Conservation (phyloP, 2,797 vertebrate genomes). For the Hydrolagus colliei region DNA sequence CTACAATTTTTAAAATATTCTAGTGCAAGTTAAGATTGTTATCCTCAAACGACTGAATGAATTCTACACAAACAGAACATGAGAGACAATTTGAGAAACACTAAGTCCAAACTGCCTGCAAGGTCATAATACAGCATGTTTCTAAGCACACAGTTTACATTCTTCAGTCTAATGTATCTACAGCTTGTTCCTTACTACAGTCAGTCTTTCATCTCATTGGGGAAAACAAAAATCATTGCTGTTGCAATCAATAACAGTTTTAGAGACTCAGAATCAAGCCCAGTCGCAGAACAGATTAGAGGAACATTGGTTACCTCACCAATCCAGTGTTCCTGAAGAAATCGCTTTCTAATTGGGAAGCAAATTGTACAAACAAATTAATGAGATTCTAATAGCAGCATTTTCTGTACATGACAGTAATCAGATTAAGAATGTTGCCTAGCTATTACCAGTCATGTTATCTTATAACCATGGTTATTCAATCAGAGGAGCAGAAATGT, state of each 20-base stretch:
- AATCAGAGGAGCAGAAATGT: conserved; percentile 38
- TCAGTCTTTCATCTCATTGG: not conserved
- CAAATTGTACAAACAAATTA: conserved; percentile 28
- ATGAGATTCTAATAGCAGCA: conserved; percentile 29
- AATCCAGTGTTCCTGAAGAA: conserved; percentile 29
- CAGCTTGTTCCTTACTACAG: not conserved
- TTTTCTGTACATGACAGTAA: conserved; percentile 32
- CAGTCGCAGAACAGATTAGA: conserved; percentile 32
- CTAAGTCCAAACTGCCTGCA: not conserved
- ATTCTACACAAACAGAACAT: not conserved
- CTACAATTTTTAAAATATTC: not conserved
- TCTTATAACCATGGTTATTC: conserved; percentile 38
- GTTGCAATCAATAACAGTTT: conserved; percentile 28
- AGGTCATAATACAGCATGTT: not conserved
- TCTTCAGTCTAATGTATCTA: not conserved
- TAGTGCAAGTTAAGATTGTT: not conserved
- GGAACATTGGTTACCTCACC: not conserved
- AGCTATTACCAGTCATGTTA: conserved; percentile 23
- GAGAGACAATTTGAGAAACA: not conserved
- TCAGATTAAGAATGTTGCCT: conserved; percentile 34
- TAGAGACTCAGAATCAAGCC: conserved; percentile 29
- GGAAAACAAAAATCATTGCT: conserved; percentile 26
- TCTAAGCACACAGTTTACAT: not conserved
- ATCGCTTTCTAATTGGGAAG: conserved; percentile 32
- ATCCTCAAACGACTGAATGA: not conserved